Percentiles rank a stretch among this genome's conserved stretches.
Conservation (phyloP, 2,888 invertebrate genomes). For the Cyclophora punctaria region DNA sequence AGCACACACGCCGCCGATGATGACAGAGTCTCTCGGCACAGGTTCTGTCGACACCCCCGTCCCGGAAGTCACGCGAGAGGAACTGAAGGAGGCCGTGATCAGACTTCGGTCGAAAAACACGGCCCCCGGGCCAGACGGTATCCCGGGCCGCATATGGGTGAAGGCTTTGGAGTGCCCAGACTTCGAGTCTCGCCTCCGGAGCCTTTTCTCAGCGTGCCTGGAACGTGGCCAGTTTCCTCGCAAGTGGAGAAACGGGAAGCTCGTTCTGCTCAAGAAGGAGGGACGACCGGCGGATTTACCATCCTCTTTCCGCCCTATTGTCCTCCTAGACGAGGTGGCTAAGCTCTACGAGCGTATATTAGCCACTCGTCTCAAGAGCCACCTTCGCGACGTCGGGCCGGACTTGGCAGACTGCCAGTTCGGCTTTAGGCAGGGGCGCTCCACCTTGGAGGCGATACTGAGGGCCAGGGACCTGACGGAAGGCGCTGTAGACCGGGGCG, state of each 20-base stretch:
- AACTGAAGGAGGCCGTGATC: not conserved
- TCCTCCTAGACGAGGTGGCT: not conserved
- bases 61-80: not conserved
- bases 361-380: slow-evolving; percentile 4
- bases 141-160: not conserved
- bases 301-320: not conserved
- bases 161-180: not conserved
- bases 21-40: not conserved
- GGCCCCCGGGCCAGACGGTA: slow-evolving; percentile 1
- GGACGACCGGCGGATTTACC: not conserved
- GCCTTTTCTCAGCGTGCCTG: not conserved
- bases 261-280: not conserved
- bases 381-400: slow-evolving; percentile 7
- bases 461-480: slow-evolving; percentile 2
- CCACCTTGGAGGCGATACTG: slow-evolving; percentile 5
- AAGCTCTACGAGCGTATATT: slow-evolving; percentile 1
- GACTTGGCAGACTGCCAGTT: slow-evolving; percentile 5
- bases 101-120: not conserved
- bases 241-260: not conserved
- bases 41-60: too few species aligned
- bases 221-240: not conserved
- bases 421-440: slow-evolving; percentile 7
- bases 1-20: not conserved
- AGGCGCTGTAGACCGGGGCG: slow-evolving; percentile 6
- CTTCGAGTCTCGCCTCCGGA: not conserved